Evolutionary conservation across 1,140 invertebrate species (phyloP).

Genomic region (Psix sp.): DNA sequence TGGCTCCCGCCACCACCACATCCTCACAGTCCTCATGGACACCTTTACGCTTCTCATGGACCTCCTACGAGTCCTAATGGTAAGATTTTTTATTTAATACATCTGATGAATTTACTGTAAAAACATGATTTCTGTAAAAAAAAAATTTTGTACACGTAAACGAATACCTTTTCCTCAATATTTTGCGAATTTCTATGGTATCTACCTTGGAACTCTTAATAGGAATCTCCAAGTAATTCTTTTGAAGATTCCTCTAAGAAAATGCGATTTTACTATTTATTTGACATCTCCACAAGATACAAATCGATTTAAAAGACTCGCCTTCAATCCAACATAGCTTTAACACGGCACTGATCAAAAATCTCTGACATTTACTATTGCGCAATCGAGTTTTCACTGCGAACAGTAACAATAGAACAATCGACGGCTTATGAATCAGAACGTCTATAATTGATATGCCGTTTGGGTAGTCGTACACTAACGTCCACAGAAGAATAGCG

Average conservation of each 20-base stretch:
- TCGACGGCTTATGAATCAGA: slow-evolving; percentile 34
- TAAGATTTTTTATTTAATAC: slow-evolving; percentile 50
- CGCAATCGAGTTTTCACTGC: slow-evolving; percentile 38
- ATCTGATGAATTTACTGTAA: too few species aligned
- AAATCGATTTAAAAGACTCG: slow-evolving; percentile 10
- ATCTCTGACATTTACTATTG: slow-evolving; percentile 36
- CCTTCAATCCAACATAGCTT: neutral
- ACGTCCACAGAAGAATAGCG: slow-evolving; percentile 21
- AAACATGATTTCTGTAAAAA: too few species aligned
- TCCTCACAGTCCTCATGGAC: slow-evolving; percentile 74
- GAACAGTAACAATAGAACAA: slow-evolving; percentile 48
- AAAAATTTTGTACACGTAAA: too few species aligned
- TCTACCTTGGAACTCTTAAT: too few species aligned
- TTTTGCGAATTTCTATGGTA: too few species aligned
- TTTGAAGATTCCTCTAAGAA: too few species aligned
- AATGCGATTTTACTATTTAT: too few species aligned
- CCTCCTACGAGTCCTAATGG: slow-evolving; percentile 74
- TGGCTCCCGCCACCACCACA: slow-evolving; percentile 75
- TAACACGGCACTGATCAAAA: slow-evolving; percentile 17
- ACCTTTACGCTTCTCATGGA: slow-evolving; percentile 73
- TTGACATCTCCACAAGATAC: slow-evolving; percentile 1
- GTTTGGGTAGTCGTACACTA: neutral
- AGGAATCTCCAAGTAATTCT: too few species aligned
- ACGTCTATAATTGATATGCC: slow-evolving; percentile 39
- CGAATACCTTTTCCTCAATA: too few species aligned